Evolutionary conservation across 2,797 vertebrate genomes (phyloP), one percentile per base, ranked within the genome.

Genomic region (Notolepis coatsorum): DNA sequence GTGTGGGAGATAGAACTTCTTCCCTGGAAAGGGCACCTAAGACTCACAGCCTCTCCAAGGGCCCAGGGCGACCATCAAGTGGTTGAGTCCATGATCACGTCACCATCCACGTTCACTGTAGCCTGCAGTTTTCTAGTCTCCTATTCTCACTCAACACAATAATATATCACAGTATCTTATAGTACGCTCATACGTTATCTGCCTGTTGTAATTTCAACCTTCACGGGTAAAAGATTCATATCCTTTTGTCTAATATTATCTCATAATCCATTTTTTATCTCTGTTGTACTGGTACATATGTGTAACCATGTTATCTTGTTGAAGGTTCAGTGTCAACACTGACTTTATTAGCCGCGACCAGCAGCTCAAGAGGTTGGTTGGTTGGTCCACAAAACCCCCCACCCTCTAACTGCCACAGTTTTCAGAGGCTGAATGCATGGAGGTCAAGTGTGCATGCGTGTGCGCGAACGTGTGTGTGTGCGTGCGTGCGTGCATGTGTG

Each of bases 231-330:
- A 64, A 77, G n/a, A 76, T 60, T 31, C 18, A 62, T 68, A 45
- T 17, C 43, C 23, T 63, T 71, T 48, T 28, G 45, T 54, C 37
- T 42, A 56, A 62, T 64, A 66, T 68, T 78, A 82, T 78, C 68
- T 71, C 15, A 42, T 33, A 24, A 57, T 61, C 39, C 13, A 30
- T 57, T 71, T 81, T 71, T 81, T 77, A 84, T 86, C 77, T 77
- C 37, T 30, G 60, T 71, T 73, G 57, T 69, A 77, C 59, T 17
- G 64, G 56, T 31, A 43, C 59, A 24, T 6, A 81, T 88, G 84
- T 84, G 61, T 78, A 82, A 81, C 68, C 35, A 61, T n/a, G 55
- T 73, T 82, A 90, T 85, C 55, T n/a, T 31, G 25, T 70, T 78
- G 70, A 85, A 84, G 56, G 55, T 65, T 33, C 30, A 10, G 56